These are phyloP conservation scores for Hypselothyrea guttata DNA, from an alignment of 2,888 invertebrate species.

Conservation along the genomic window DNA sequence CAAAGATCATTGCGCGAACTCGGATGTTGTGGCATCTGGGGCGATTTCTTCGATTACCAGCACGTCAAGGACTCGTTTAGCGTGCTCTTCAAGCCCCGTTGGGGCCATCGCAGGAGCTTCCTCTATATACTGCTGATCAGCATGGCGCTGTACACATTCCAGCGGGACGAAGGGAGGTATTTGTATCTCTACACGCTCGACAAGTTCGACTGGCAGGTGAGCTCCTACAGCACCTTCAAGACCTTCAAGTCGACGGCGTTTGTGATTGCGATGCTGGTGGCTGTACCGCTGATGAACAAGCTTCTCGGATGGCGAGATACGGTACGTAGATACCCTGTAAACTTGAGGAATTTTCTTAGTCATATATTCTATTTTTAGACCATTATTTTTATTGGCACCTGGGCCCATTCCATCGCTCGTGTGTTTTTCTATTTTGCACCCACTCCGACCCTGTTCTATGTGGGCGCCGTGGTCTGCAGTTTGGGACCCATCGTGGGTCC, in stretches of 20 bases:
- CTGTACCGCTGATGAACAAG: slow-evolving; percentile 88
- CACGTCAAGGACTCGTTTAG: slow-evolving; percentile 86
- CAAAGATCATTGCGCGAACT: slow-evolving; percentile 86
- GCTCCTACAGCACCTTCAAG: slow-evolving; percentile 88
- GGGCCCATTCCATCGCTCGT: slow-evolving; percentile 87
- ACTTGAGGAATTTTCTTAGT: too few species aligned
- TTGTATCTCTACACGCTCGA: slow-evolving; percentile 89
- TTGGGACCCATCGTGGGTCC: slow-evolving; percentile 91
- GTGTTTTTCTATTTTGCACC: slow-evolving; percentile 86
- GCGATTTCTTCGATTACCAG: slow-evolving; percentile 88
- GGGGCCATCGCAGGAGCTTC: slow-evolving; percentile 85
- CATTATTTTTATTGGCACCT: slow-evolving; percentile 88
- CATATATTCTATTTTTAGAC: slow-evolving; percentile 82
- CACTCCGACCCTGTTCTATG: slow-evolving; percentile 85
- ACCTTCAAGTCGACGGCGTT: slow-evolving; percentile 89
- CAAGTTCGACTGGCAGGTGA: slow-evolving; percentile 88
- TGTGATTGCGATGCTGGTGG: slow-evolving; percentile 87
- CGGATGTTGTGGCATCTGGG: slow-evolving; percentile 84
- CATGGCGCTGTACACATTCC: slow-evolving; percentile 91
- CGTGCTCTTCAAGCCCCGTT: slow-evolving; percentile 85
- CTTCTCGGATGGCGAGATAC: slow-evolving; percentile 87
- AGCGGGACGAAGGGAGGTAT: slow-evolving; percentile 91
- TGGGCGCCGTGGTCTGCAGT: slow-evolving; percentile 89
- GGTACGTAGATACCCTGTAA: slow-evolving; percentile 70
- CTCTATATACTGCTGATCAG: slow-evolving; percentile 87